A percentile compares a stretch with the other conserved stretches of the same genome.
phyloP scores from a whole-genome alignment of 2,797 vertebrate genomes.

The Anas bahamensis region DNA sequence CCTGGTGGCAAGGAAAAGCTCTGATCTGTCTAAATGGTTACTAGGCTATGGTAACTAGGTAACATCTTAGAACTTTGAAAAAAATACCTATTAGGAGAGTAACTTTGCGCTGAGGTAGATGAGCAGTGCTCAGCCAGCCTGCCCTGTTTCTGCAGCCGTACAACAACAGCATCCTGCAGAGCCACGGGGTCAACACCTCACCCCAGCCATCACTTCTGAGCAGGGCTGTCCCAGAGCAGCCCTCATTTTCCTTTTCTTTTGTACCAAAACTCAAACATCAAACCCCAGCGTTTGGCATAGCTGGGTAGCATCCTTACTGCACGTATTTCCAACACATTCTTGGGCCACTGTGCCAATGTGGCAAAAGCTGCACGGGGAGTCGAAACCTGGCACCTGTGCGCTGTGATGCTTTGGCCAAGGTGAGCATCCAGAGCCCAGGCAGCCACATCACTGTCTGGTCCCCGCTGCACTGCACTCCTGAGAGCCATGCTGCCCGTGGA shows the following conservation, averaged over 20 bases:
- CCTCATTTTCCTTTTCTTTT: neutral
- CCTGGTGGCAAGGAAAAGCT: neutral
- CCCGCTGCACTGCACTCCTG: neutral
- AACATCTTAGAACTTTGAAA: neutral
- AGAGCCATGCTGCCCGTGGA: neutral
- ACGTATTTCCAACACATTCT: neutral
- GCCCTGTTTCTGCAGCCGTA: neutral
- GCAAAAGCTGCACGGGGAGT: neutral
- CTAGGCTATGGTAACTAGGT: constrained; percentile 21
- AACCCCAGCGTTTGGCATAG: neutral
- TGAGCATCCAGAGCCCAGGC: neutral
- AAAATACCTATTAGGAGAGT: neutral
- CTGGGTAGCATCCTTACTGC: neutral
- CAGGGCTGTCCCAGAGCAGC: neutral
- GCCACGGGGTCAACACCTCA: neutral
- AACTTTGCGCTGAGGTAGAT: neutral
- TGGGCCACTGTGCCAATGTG: neutral
- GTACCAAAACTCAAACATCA: neutral
- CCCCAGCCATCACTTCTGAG: neutral
- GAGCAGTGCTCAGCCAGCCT: neutral
- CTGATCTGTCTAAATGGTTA: neutral
- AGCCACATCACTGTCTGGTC: too few relatives aligned
- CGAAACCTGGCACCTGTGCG: neutral
- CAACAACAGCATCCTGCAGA: accelerated
- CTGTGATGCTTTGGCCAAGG: neutral